A percentile compares a stretch with the other conserved stretches of the same genome.
Evolutionary conservation across 2,113 vertebrate genomes (phyloP).

Genomic region (Scytalopus superciliaris): DNA sequence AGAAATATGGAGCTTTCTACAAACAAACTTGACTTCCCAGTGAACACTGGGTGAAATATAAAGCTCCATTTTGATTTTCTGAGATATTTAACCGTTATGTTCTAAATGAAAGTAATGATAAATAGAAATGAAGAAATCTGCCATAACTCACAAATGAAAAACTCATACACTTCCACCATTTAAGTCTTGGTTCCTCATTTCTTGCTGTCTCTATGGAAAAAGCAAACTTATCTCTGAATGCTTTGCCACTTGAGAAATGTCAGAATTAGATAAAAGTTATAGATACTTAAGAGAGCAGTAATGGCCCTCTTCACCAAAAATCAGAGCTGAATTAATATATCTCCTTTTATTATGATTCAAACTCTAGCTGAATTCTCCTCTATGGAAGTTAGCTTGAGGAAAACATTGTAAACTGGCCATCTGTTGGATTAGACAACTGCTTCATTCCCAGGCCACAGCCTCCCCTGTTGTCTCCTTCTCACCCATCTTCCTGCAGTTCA

Average conservation of each 20-base stretch:
- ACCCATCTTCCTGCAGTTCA: fast-evolving
- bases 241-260: neutral
- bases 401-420: neutral
- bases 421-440: neutral
- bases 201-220: neutral
- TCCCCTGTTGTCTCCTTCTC: neutral
- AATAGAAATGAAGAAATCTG: neutral
- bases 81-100: neutral
- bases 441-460: neutral
- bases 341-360: neutral
- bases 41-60: neutral
- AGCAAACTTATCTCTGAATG: neutral
- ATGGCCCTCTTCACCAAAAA: neutral
- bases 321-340: neutral
- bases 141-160: neutral
- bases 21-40: neutral
- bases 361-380: neutral
- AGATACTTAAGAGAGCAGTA: neutral
- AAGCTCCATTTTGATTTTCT: neutral
- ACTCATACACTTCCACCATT: neutral
- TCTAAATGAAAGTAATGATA: neutral
- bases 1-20: neutral
- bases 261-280: neutral
- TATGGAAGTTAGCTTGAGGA: neutral
- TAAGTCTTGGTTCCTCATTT: neutral